Evolutionary conservation across 2,888 invertebrate genomes (phyloP).

Genomic region (Idaea biselata): DNA sequence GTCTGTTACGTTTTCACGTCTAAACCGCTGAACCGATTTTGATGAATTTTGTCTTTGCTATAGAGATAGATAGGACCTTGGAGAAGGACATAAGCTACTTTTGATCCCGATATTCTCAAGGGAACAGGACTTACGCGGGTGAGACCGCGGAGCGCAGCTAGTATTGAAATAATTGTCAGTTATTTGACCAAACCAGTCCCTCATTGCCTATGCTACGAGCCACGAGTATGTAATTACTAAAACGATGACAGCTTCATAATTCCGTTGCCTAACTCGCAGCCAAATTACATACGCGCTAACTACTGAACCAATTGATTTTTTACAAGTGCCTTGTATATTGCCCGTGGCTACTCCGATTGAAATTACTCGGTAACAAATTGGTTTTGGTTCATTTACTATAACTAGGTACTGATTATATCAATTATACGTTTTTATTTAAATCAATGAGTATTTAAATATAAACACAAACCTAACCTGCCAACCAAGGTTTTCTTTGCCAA

Average conservation of each 20-base stretch:
- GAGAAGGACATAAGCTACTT: too few species aligned
- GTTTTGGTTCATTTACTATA: background rate
- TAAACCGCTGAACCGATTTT: too few species aligned
- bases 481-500: too few species aligned
- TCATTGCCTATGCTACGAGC: background rate
- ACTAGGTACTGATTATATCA: background rate
- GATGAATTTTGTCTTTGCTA: too few species aligned
- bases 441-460: too few species aligned
- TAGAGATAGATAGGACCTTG: too few species aligned
- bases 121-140: too few species aligned
- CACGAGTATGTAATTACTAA: background rate
- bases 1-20: too few species aligned
- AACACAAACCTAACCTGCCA: too few species aligned
- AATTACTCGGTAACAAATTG: background rate
- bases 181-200: background rate
- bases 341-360: background rate
- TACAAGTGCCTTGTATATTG: background rate
- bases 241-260: slow-evolving; percentile 1
- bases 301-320: background rate
- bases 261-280: background rate
- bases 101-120: too few species aligned
- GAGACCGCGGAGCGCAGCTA: too few species aligned
- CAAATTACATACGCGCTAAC: background rate
- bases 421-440: too few species aligned
- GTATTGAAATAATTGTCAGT: background rate